Base-by-base conservation (phyloP, 2,797 vertebrate genomes). In the Hozukius guyotensis region DNA sequence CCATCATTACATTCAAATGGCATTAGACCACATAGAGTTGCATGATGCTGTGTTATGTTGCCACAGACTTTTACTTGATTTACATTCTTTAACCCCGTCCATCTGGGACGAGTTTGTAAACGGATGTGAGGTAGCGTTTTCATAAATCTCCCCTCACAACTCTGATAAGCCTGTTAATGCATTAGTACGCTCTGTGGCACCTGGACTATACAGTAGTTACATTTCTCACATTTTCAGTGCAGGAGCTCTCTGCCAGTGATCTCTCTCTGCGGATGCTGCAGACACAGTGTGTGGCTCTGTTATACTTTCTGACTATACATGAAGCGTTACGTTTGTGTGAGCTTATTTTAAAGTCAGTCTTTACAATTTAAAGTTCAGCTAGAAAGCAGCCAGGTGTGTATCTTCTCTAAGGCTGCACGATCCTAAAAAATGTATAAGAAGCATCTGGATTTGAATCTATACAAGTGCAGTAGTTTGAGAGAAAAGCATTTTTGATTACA, bases 131-230 rank as follows among this genome's bases (percentile, higher is more conserved):
- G 42, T 29, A n/a, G 57, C 3, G 3, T 60, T 73, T 80, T 31
- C 8, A 75, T 89, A 78, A 89, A 85, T 89, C 79, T 84, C 72
- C 66, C 55, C 63, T 72, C 63, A n/a, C 18, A 7, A 3, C 62
- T 75, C 36, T 31, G 75, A 86, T 68, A 68, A 70, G 70, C 29
- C 65, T 71, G 59, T 20, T 63, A 83, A 76, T 78, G 70, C 65
- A 72, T 82, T 72, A 65, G 46, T 53, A 27, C 8, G 20, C 77
- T 73, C 24, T 5, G 55, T 49, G 53, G 75, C 75, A 80, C 52
- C 78, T 75, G 81, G 78, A 36, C 56, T 57, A 24, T 18, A 31
- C 8, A 59, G 0, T 6, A 8, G 73, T 67, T 49, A 27, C 7
- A 63, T 67, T 65, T 75, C 74, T 46, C 78, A 77, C 29, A 67